Evolutionary conservation across 1,140 invertebrate genomes (phyloP).

Genomic region (Drosophila arizonae): DNA sequence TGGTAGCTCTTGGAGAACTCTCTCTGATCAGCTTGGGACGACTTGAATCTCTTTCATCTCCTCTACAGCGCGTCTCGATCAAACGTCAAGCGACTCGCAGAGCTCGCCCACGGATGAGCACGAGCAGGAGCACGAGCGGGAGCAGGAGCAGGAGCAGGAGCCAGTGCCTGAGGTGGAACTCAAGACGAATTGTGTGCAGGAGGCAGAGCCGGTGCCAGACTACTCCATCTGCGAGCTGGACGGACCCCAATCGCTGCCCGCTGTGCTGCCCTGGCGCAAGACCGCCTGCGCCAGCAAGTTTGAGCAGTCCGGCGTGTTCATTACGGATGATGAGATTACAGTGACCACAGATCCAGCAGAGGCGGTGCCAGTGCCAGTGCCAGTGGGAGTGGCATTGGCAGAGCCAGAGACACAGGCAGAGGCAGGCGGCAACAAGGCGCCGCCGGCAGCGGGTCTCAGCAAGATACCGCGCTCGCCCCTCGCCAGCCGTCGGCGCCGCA

Average conservation of each 20-base stretch:
- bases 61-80: constrained; percentile 75
- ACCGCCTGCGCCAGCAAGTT: constrained; percentile 51
- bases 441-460: constrained; percentile 62
- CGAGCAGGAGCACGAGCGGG: constrained; percentile 25
- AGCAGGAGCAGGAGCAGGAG: constrained; percentile 26
- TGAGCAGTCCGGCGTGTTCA: constrained; percentile 80
- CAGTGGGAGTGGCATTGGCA: constrained; percentile 41
- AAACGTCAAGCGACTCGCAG: constrained; percentile 82
- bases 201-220: constrained; percentile 26
- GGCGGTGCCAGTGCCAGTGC: constrained; percentile 46
- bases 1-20: neutral
- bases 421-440: constrained; percentile 24
- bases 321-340: constrained; percentile 84
- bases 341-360: constrained; percentile 84
- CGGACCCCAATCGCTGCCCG: constrained; percentile 74
- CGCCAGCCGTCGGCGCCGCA: constrained; percentile 64
- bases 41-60: neutral
- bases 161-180: constrained; percentile 7
- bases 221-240: constrained; percentile 49
- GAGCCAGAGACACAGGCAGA: neutral
- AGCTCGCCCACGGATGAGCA: constrained; percentile 73
- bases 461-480: constrained; percentile 76
- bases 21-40: neutral
- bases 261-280: constrained; percentile 39
- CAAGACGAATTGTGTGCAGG: neutral